Evolutionary conservation across 2,797 vertebrate species (phyloP), one percentile per base, ranked within the genome.

Genomic region (Propithecus deckenii): DNA sequence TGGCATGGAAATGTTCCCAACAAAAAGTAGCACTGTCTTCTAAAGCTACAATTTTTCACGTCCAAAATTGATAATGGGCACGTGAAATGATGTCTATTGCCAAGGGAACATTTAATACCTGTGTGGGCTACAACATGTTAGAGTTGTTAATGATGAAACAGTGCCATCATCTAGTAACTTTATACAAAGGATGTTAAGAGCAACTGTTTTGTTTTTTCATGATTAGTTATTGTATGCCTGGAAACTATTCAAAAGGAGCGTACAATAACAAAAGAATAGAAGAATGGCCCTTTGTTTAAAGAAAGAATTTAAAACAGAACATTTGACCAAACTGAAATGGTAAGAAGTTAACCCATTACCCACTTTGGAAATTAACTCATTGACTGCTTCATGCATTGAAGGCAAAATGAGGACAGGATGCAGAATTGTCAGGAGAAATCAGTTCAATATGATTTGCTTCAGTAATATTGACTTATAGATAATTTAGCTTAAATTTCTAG

Each of bases 201-300:
- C 50, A 90, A 74, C 61, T 86, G 32, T 92, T 96, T 74, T 85
- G 43, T 83, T 74, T 86, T 75, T 72, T 80, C 22, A 57, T n/a
- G 23, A 72, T 95, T 46, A 69, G 43, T 97, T 97, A 94, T 95
- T 94, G 96, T 94, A 93, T 93, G 95, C 59, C 59, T 90, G 95
- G 84, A 94, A 95, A 83, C 87, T 78, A 89, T 95, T 96, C 96
- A 93, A 89, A 94, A 95, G 25, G 71, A 96, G 23, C 14, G 75
- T 69, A 93, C 43, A 83, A 83, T 91, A 97, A 95, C 92, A 89
- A 57, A 95, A 91, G 67, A 13, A 57, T 79, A 95, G 79, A 94
- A 97, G 92, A 97, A 96, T 83, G 35, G 50, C 12, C 41, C 48
- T 96, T 96, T 98, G 93, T 97, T 97, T 96, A 95, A 93, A 91